Conservation (phyloP, 2,888 invertebrate genomes). For the Atherix ibis region DNA sequence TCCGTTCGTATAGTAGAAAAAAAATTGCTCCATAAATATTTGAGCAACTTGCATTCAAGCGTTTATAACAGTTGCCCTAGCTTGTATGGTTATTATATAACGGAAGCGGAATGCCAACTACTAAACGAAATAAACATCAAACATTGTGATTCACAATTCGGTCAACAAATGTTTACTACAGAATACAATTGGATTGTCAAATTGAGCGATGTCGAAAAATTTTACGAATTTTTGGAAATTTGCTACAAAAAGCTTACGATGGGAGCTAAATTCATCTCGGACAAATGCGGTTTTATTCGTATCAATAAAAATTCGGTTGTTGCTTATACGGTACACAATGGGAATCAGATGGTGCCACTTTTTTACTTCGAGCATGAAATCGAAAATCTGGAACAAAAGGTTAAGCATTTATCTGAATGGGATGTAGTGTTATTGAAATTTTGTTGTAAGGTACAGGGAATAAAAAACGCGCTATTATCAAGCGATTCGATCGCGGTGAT, state of each 20-base stretch:
- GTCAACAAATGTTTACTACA: slow-evolving; percentile 72
- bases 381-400: slow-evolving; percentile 76
- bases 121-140: slow-evolving; percentile 84
- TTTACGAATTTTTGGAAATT: slow-evolving; percentile 78
- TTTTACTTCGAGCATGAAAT: slow-evolving; percentile 79
- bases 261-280: slow-evolving; percentile 49
- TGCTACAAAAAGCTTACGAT: slow-evolving; percentile 69
- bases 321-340: slow-evolving; percentile 73
- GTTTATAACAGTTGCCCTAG: slow-evolving; percentile 82
- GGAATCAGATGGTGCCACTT: slow-evolving; percentile 76
- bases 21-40: slow-evolving; percentile 76
- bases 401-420: slow-evolving; percentile 79
- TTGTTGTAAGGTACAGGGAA: slow-evolving; percentile 88
- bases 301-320: slow-evolving; percentile 89
- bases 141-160: slow-evolving; percentile 84
- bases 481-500: slow-evolving; percentile 84
- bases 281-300: slow-evolving; percentile 79
- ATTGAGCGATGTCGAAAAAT: slow-evolving; percentile 73
- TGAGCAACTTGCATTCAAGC: slow-evolving; percentile 75
- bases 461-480: slow-evolving; percentile 77
- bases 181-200: slow-evolving; percentile 80
- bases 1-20: slow-evolving; percentile 87
- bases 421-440: slow-evolving; percentile 84
- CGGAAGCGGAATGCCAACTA: slow-evolving; percentile 74
- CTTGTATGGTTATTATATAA: slow-evolving; percentile 84